A percentile compares a stretch with the other conserved stretches of the same genome.
These are phyloP conservation scores for Marmota flaviventris DNA, from an alignment of 2,113 vertebrate species.

Conservation along the genomic window DNA sequence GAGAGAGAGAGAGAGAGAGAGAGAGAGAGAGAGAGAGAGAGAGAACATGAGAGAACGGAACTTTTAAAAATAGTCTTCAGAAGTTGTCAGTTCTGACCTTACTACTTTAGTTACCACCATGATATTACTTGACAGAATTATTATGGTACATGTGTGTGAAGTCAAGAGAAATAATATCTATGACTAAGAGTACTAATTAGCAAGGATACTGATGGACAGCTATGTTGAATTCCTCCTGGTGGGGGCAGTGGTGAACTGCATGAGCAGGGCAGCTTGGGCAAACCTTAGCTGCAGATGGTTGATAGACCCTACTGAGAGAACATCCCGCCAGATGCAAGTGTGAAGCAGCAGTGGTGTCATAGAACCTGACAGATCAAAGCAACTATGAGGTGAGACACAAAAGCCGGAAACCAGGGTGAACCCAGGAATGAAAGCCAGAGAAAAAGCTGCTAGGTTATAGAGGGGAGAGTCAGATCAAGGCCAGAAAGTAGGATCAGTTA, in stretches of 20 bases:
- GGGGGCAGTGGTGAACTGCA: constrained; percentile 16
- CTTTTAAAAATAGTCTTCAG: neutral
- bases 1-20: no score
- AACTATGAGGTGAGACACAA: neutral
- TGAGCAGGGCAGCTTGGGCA: neutral
- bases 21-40: neutral
- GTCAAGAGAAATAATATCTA: no score
- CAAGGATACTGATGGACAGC: neutral
- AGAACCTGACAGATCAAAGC: neutral
- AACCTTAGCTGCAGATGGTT: neutral
- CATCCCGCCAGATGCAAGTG: neutral
- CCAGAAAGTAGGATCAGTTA: neutral
- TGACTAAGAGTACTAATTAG: neutral
- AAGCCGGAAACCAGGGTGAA: neutral
- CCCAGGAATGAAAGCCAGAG: neutral
- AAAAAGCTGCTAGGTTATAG: neutral
- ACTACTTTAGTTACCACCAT: neutral
- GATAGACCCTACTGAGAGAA: neutral
- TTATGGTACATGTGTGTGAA: neutral
- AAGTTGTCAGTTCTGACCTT: neutral
- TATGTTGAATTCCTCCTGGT: neutral
- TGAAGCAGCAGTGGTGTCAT: neutral
- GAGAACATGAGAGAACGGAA: neutral
- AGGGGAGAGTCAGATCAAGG: neutral
- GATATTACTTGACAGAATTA: neutral